Evolutionary conservation across 1,140 invertebrate genomes (phyloP).

Genomic region (Ceratina australensis): DNA sequence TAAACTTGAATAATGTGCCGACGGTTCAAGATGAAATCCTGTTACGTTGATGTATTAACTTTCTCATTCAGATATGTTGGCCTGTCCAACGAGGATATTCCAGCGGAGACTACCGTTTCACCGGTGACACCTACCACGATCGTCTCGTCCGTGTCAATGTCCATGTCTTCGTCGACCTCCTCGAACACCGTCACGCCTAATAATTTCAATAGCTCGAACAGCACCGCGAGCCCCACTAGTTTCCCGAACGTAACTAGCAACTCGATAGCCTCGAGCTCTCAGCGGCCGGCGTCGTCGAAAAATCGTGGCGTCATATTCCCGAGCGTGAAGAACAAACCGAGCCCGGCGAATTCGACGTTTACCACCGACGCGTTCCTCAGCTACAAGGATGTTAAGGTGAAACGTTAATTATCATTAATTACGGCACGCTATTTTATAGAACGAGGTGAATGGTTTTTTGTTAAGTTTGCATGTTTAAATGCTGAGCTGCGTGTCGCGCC

Average conservation of each 20-base stretch:
- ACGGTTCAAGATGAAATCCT: background rate
- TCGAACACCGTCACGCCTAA: constrained; percentile 45
- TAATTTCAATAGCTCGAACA: constrained; percentile 61
- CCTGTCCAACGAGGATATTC: constrained; percentile 62
- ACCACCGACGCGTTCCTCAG: constrained; percentile 85
- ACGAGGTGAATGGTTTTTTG: too few relatives aligned
- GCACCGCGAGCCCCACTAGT: constrained; percentile 1
- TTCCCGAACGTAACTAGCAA: constrained; percentile 63
- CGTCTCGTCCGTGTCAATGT: constrained; percentile 66
- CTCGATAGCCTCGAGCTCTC: constrained; percentile 67
- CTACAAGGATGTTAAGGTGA: constrained; percentile 90
- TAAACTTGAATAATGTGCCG: background rate
- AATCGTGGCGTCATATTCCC: constrained; percentile 93
- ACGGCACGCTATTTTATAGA: too few relatives aligned
- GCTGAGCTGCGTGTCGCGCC: too few relatives aligned
- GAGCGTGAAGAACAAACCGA: constrained; percentile 93
- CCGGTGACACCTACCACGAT: constrained; percentile 62
- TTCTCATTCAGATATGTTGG: constrained; percentile 43
- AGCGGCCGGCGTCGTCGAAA: constrained; percentile 77
- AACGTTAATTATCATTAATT: too few relatives aligned
- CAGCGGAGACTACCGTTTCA: constrained; percentile 70
- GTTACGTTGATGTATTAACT: background rate
- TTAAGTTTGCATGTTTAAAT: too few relatives aligned
- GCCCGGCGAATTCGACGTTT: constrained; percentile 89
- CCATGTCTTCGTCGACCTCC: constrained; percentile 65